These are phyloP conservation scores for Oikopleura albicans DNA, from an alignment of 23 tunicate species.

Conservation along the genomic window DNA sequence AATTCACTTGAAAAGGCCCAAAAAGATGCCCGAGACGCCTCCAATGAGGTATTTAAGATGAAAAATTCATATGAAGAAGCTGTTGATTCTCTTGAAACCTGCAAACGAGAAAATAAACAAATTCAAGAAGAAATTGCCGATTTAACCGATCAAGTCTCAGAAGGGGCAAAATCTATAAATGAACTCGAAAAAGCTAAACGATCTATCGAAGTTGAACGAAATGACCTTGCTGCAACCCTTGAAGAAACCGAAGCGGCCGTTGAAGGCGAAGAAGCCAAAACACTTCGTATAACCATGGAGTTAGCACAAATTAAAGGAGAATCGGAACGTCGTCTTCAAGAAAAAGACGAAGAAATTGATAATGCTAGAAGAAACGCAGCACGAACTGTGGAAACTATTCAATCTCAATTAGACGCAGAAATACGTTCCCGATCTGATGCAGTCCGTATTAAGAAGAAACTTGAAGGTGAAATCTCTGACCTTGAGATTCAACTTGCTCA, in stretches of 20 bases:
- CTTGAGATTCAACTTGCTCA: slow-evolving; percentile 80
- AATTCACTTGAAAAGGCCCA: slow-evolving; percentile 70
- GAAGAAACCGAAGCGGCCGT: too few species aligned
- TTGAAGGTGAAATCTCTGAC: slow-evolving; percentile 90
- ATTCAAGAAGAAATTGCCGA: too few species aligned
- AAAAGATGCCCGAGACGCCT: slow-evolving; percentile 69
- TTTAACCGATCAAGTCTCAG: slow-evolving; percentile 61
- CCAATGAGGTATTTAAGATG: slow-evolving; percentile 35
- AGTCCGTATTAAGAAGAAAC: slow-evolving; percentile 68
- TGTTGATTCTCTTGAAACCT: slow-evolving; percentile 59
- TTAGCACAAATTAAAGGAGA: slow-evolving; percentile 66
- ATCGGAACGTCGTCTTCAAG: slow-evolving; percentile 63
- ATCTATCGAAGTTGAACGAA: slow-evolving; percentile 56
- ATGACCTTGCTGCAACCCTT: slow-evolving; percentile 30
- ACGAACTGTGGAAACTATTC: slow-evolving; percentile 78
- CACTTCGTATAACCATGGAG: slow-evolving; percentile 62
- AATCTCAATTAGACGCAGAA: slow-evolving; percentile 85
- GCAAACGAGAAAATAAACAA: slow-evolving; percentile 83
- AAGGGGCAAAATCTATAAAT: slow-evolving; percentile 72
- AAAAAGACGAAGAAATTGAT: slow-evolving; percentile 93
- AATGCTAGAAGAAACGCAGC: slow-evolving; percentile 53
- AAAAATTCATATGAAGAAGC: slow-evolving; percentile 88
- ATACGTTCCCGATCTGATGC: slow-evolving; percentile 78
- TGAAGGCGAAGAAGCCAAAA: slow-evolving; percentile 86
- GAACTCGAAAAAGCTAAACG: slow-evolving; percentile 75